These are phyloP conservation scores for Pinctada fucata DNA, from an alignment of 2,888 invertebrate species.

Conservation along the genomic window DNA sequence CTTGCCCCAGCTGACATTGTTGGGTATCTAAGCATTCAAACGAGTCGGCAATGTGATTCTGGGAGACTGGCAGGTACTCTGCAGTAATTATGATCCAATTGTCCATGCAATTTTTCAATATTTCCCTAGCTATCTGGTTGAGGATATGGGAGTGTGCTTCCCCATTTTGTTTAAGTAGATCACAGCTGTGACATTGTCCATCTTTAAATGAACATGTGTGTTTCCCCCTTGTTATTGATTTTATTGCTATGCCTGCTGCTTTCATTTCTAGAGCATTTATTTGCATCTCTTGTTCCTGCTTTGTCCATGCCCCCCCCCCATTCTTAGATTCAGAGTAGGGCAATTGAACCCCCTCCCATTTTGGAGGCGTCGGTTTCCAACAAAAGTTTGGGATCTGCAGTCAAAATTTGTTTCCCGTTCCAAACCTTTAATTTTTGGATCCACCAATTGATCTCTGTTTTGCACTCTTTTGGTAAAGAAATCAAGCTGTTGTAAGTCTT, in stretches of 20 bases:
- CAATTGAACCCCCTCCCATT: constrained; percentile 18
- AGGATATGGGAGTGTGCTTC: constrained; percentile 1
- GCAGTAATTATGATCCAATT: constrained; percentile 20
- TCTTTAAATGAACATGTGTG: constrained; percentile 3
- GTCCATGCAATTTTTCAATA: neutral
- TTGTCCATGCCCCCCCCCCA: constrained; percentile 5
- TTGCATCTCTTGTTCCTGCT: constrained; percentile 16
- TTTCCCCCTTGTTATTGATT: constrained; percentile 4
- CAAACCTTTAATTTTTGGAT: constrained; percentile 15
- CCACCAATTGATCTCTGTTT: constrained; percentile 19
- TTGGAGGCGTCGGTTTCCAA: constrained; percentile 22
- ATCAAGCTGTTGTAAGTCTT: constrained; percentile 14
- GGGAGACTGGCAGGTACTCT: constrained; percentile 21
- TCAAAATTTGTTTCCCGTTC: constrained; percentile 26
- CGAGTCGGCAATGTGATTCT: constrained; percentile 19
- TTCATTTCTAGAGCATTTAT: constrained; percentile 24
- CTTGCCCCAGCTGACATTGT: neutral
- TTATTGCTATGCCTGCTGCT: constrained; percentile 14
- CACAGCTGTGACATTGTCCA: constrained; percentile 16
- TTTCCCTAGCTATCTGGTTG: constrained; percentile 1
- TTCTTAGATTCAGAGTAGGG: constrained; percentile 6
- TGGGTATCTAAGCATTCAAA: neutral
- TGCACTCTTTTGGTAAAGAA: constrained; percentile 2
- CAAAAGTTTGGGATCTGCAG: neutral
- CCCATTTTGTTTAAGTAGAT: constrained; percentile 15